Base-by-base conservation (phyloP, 1,140 invertebrate species). In the Spodoptera litura region DNA sequence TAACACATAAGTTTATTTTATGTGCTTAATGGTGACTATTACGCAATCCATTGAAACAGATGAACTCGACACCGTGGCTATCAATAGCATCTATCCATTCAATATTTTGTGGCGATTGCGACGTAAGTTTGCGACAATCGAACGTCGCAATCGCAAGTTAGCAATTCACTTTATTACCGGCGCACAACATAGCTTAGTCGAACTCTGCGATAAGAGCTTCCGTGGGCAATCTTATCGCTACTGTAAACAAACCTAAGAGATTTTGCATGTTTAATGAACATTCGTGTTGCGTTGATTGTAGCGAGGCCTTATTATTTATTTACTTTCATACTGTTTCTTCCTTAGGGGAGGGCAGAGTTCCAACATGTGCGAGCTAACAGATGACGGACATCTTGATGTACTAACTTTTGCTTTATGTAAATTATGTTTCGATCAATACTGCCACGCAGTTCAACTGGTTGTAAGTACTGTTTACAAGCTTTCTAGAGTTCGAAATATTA, bases 231-330 rank as follows among this genome's bases (percentile, higher is more conserved):
- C 66, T 70, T 31, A 70, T 70, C 66, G 66, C 66, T 70, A 70
- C 66, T 70, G 66, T 83, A 82, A 86, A 83, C 79, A 87, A 85
- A 75, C 79, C 76, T 64, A 68, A 55, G 75, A 68, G 72, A 82
- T 87, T 86, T 85, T 83, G 82, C 85, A 82, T 86, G 80, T 81
- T 88, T 85, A 86, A 84, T 79, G 77, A 70, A 52, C 49, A 52
- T 51, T 70, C 66, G 44, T 70, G 66, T 70, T 27, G 13, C 66
- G 49, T 70, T 70, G 51, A 70, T 70, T 70, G 66, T 53, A 52
- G 66, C 11, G 3, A 31, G 66, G n/a, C 12, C 49, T 70, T 70
- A 70, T 70, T 70, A 70, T 53, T 70, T 70, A 70, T 70, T 70
- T 70, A 66, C 62, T 66, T 49, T 66, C 38, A 66, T 66, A 38